phyloP scores from a whole-genome alignment of 2,797 vertebrate species.

The Diplodus puntazzo region DNA sequence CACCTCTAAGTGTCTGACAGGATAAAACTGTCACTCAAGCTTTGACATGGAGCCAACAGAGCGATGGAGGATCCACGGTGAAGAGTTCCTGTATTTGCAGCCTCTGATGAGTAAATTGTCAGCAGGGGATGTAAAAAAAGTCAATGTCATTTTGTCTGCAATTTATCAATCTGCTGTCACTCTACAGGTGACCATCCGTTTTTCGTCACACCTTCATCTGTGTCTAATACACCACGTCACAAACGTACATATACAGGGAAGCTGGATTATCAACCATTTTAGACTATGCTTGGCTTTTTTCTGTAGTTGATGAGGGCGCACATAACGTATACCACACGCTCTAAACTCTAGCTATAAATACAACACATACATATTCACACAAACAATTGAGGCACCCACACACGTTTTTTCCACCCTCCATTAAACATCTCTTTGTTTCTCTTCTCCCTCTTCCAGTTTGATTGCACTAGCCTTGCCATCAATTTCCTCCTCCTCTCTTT shows the following conservation, averaged over 20 bases:
- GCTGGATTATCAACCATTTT: slow-evolving; percentile 2
- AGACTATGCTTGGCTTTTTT: neutral
- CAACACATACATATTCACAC: neutral
- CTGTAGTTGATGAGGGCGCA: neutral
- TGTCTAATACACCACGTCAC: neutral
- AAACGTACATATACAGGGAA: neutral
- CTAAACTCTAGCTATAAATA: neutral
- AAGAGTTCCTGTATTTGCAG: neutral
- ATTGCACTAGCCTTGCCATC: slow-evolving; percentile 36
- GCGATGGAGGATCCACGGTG: neutral
- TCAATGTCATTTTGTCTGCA: slow-evolving; percentile 3
- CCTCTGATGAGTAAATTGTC: slow-evolving; percentile 1
- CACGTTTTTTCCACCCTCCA: neutral
- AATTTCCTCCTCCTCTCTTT: slow-evolving; percentile 36
- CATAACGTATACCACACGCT: neutral
- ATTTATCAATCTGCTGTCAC: slow-evolving; percentile 36
- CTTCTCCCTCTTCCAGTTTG: slow-evolving; percentile 1
- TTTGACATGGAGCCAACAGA: neutral
- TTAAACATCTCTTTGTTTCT: slow-evolving; percentile 18
- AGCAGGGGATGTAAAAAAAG: neutral
- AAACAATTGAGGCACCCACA: neutral
- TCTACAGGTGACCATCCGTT: slow-evolving; percentile 22
- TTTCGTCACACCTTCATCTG: slow-evolving; percentile 26
- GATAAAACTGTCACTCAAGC: neutral
- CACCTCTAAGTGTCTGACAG: neutral